phyloP scores from a whole-genome alignment of 2,797 vertebrate species.

The Hemibagrus guttatus region DNA sequence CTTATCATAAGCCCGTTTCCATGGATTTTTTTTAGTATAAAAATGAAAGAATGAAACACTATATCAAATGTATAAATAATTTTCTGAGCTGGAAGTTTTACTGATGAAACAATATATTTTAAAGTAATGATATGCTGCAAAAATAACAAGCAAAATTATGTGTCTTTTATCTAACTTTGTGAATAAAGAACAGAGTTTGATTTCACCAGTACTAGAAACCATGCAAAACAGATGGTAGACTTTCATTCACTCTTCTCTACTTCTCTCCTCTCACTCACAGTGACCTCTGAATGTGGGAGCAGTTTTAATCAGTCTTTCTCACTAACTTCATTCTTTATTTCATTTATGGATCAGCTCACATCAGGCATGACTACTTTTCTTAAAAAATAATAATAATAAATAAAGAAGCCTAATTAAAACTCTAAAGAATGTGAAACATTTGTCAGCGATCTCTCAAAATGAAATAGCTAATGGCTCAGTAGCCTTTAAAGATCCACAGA shows the following conservation, averaged over 20 bases:
- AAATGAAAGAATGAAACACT: neutral
- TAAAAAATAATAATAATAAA: constrained; percentile 80
- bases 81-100: neutral
- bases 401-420: constrained; percentile 52
- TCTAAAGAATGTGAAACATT: constrained; percentile 67
- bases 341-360: constrained; percentile 65
- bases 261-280: constrained; percentile 67
- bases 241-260: constrained; percentile 70
- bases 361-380: constrained; percentile 64
- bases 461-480: constrained; percentile 70
- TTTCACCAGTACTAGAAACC: constrained; percentile 66
- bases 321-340: constrained; percentile 70
- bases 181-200: constrained; percentile 63
- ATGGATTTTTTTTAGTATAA: neutral
- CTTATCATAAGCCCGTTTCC: constrained; percentile 18
- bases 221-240: constrained; percentile 74
- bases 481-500: constrained; percentile 68
- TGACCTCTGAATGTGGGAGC: constrained; percentile 68
- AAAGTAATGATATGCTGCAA: neutral
- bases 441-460: constrained; percentile 70
- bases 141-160: constrained; percentile 43
- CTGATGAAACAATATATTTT: neutral
- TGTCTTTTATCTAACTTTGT: constrained; percentile 57
- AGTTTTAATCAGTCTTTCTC: constrained; percentile 73
- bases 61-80: neutral